These are phyloP conservation scores for Tetranychus truncatus DNA, from an alignment of 2,888 invertebrate genomes.

Conservation along the genomic window DNA sequence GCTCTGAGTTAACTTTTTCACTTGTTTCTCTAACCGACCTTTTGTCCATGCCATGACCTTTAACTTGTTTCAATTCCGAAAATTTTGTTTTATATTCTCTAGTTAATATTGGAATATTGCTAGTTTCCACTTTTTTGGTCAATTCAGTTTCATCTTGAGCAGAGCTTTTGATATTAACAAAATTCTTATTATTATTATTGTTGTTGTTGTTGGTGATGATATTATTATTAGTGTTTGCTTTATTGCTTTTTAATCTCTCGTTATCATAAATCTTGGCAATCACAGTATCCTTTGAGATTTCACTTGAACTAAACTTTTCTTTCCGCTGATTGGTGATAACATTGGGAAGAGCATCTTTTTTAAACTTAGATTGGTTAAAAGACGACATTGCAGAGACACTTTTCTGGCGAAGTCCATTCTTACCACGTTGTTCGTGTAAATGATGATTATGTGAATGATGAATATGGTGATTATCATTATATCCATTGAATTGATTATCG, in stretches of 20 bases:
- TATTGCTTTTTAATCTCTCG: neutral
- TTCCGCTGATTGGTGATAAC: neutral
- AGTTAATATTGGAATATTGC: neutral
- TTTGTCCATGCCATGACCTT: neutral
- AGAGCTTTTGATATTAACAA: too few relatives aligned
- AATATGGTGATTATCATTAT: constrained; percentile 1
- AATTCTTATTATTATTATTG: too few relatives aligned
- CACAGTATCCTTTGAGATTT: neutral
- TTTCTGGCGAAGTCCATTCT: neutral
- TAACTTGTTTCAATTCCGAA: neutral
- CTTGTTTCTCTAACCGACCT: neutral
- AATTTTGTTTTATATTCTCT: neutral
- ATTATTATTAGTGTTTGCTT: too few relatives aligned
- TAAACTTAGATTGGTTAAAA: neutral
- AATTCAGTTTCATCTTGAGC: neutral
- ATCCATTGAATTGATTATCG: neutral
- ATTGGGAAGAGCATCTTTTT: neutral
- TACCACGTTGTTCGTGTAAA: neutral
- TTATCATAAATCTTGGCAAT: neutral
- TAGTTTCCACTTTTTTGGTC: neutral
- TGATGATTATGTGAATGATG: neutral
- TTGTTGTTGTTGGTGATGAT: too few relatives aligned
- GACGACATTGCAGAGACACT: constrained; percentile 4
- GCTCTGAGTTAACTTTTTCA: neutral
- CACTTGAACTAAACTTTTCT: neutral